Evolutionary conservation across 2,113 vertebrate genomes (phyloP), one percentile per base, ranked within the genome.

Genomic region (Camelus bactrianus): DNA sequence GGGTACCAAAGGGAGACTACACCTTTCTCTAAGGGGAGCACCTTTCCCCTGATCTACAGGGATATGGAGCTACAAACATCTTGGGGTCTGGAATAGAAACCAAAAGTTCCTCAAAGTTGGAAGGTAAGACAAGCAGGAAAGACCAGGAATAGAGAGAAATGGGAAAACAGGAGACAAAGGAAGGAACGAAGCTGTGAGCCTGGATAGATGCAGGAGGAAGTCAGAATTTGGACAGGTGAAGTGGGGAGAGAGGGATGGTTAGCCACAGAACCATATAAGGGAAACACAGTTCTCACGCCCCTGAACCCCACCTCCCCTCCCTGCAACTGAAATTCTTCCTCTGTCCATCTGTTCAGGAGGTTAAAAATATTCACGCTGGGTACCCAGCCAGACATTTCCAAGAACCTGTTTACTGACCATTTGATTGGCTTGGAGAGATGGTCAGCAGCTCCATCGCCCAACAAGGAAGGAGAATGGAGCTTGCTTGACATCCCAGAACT

Each of bases 301-400:
- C 83, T 52, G 46, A 46, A 17, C 1, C 73, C 62, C 54, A 10
- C 50, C 50, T 89, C 19, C 80, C 54, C 38, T 38, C 32, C 50
- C 30, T 64, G 62, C n/a, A 72, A 90, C 92, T 95, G 89, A 90
- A 97, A 85, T 73, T 67, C 62, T 91, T 42, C 38, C 84, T 70
- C 65, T 73, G 26, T 92, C 83, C 81, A 80, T 95, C 94, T 82
- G 67, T 94, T 91, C 56, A 79, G 19, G 48, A 76, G 38, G 93
- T 93, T 98, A 98, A 98, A 97, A 97, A 98, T 97, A 98, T 70
- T 92, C n/a, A 46, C 11, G 32, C 72, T 62, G 58, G 94, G 91
- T 92, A 75, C 50, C 52, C 67, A 89, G 85, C 77, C 97, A 97
- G 58, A 67, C 89, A 80, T 94, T 97, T 95, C 97, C 92, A 95